phyloP scores from a whole-genome alignment of 2,888 invertebrate species.

The Seira musarum region DNA sequence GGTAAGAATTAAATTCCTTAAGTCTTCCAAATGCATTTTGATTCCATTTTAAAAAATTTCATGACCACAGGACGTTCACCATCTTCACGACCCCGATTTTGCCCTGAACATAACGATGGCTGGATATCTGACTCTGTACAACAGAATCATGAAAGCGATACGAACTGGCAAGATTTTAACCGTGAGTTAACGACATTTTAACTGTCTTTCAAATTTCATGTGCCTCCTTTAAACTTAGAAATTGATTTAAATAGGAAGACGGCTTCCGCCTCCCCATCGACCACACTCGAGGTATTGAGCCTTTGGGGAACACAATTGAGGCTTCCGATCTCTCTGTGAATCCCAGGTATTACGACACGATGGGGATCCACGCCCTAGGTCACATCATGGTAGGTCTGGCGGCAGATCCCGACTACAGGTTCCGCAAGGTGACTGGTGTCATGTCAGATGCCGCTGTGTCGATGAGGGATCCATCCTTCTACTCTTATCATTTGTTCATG shows the following conservation, averaged over 20 bases:
- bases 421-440: slow-evolving; percentile 12
- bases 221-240: too few relatives aligned
- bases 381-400: slow-evolving; percentile 41
- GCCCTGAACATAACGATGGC: slow-evolving; percentile 18
- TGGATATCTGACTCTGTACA: background rate
- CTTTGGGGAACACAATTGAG: slow-evolving; percentile 50
- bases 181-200: too few relatives aligned
- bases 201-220: background rate
- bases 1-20: background rate
- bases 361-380: slow-evolving; percentile 47
- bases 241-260: background rate
- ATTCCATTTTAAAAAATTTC: background rate
- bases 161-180: background rate
- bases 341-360: slow-evolving; percentile 29
- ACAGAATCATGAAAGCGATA: background rate
- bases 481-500: slow-evolving; percentile 86
- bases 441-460: slow-evolving; percentile 89
- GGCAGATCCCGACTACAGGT: slow-evolving; percentile 43
- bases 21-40: background rate
- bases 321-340: slow-evolving; percentile 46
- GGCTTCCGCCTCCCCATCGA: slow-evolving; percentile 30
- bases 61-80: background rate
- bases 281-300: slow-evolving; percentile 40
- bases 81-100: slow-evolving; percentile 28
- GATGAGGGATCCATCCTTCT: slow-evolving; percentile 90